These are phyloP conservation scores for Himantopus leucocephalus DNA, from an alignment of 2,113 vertebrate species.

Conservation along the genomic window DNA sequence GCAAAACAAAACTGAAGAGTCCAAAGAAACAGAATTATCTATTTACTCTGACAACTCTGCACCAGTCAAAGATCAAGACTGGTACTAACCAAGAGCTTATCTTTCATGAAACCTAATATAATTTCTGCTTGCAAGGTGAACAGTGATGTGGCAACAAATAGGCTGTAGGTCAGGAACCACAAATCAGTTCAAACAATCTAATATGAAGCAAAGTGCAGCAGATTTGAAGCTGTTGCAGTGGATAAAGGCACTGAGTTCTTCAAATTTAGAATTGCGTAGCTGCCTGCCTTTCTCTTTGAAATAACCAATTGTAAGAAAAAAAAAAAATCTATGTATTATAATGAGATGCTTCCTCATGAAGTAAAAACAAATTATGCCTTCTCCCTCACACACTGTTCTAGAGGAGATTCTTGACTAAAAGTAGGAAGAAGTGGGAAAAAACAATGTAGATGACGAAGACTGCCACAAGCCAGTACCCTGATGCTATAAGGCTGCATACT, in stretches of 20 bases:
- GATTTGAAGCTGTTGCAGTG: neutral
- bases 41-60: neutral
- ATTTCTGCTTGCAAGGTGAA: neutral
- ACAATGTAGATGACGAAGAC: neutral
- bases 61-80: neutral
- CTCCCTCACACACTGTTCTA: neutral
- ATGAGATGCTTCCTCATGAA: neutral
- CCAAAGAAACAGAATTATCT: neutral
- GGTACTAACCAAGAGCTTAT: neutral
- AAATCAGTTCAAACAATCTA: neutral
- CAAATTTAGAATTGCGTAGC: neutral
- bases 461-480: neutral
- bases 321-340: neutral
- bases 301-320: neutral
- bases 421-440: neutral
- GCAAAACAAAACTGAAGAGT: neutral
- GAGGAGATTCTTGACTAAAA: neutral
- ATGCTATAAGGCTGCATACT: neutral
- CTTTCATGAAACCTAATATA: neutral
- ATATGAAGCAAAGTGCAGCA: neutral
- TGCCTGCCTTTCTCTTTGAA: neutral
- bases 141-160: neutral
- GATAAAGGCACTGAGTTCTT: neutral
- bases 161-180: neutral
- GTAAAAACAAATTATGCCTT: neutral